These are phyloP conservation scores for Embidobia sp. DNA, from an alignment of 2,888 invertebrate genomes.

Conservation along the genomic window DNA sequence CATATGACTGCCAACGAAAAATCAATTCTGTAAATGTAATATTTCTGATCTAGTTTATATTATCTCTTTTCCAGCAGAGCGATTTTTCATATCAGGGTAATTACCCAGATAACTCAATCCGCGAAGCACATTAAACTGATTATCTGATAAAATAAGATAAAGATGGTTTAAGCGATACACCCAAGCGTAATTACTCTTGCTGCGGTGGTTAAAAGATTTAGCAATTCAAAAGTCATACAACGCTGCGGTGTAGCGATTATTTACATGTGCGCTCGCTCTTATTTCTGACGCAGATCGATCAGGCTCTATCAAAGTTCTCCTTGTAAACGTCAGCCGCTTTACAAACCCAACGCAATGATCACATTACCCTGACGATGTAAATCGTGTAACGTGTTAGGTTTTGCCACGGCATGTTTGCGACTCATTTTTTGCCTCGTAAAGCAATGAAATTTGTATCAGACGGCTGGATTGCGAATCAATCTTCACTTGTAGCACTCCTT, in stretches of 20 bases:
- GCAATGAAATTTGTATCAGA: slow-evolving; percentile 7
- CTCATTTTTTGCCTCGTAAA: slow-evolving; percentile 37
- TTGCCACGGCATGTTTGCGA: slow-evolving; percentile 15
- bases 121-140: background rate
- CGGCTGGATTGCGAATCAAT: background rate
- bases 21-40: no score
- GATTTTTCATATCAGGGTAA: background rate
- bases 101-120: slow-evolving; percentile 11
- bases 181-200: slow-evolving; percentile 15
- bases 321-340: slow-evolving; percentile 56
- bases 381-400: slow-evolving; percentile 51
- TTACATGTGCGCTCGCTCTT: slow-evolving; percentile 20
- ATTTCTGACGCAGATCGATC: slow-evolving; percentile 60
- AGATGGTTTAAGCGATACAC: slow-evolving; percentile 9
- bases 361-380: slow-evolving; percentile 34
- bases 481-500: no score
- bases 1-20: no score
- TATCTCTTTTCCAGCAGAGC: background rate
- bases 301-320: slow-evolving; percentile 61
- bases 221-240: slow-evolving; percentile 46
- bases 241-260: slow-evolving; percentile 74
- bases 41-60: no score
- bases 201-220: slow-evolving; percentile 6
- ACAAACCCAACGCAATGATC: slow-evolving; percentile 32
- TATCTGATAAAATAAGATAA: slow-evolving; percentile 9